A percentile compares a stretch with the other conserved stretches of the same genome.
Evolutionary conservation across 2,113 vertebrate genomes (phyloP).

Genomic region (Tursiops truncatus): DNA sequence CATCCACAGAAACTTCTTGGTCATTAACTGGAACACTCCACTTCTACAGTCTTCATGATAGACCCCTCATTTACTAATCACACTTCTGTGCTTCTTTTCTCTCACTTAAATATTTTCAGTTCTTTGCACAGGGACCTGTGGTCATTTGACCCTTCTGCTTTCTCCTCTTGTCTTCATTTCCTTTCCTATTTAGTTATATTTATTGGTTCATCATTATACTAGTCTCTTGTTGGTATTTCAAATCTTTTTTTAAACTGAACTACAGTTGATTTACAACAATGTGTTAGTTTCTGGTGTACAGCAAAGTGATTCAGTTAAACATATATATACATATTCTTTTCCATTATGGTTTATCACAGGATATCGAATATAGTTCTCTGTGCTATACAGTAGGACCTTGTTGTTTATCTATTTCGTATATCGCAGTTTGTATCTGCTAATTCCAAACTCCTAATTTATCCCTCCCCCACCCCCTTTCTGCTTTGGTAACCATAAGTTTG

Average conservation of each 20-base stretch:
- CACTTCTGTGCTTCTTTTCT: neutral
- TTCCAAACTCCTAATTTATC: neutral
- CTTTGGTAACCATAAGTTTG: neutral
- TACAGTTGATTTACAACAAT: neutral
- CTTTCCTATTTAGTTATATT: neutral
- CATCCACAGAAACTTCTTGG: neutral
- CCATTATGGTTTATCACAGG: neutral
- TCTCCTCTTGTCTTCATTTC: neutral
- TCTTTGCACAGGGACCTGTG: neutral
- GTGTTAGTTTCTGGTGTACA: neutral
- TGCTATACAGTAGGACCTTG: neutral
- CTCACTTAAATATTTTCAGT: neutral
- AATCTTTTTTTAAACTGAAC: neutral
- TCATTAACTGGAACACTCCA: neutral
- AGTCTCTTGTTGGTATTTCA: neutral
- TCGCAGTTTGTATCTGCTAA: neutral
- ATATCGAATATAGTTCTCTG: neutral
- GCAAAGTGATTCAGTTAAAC: neutral
- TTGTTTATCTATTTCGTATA: neutral
- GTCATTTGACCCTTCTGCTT: neutral
- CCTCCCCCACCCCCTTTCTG: neutral
- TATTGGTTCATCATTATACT: neutral
- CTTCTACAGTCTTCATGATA: neutral
- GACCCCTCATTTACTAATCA: neutral
- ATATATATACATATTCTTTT: neutral